Conservation (phyloP, 1,140 invertebrate genomes). For the Nylanderia fulva region DNA sequence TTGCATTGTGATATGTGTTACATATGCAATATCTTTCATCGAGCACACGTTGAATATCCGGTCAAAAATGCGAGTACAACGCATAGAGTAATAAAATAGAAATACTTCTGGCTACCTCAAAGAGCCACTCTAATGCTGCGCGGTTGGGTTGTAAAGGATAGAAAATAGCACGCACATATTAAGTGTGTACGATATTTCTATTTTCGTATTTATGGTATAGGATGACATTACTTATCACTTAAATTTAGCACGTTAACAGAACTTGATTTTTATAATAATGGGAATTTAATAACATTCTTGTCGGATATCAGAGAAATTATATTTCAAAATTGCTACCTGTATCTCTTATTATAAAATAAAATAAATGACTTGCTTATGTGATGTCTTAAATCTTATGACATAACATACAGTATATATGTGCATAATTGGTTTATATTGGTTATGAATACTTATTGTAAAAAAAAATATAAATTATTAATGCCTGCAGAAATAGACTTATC, state of each 20-base stretch:
- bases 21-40: slow-evolving; percentile 1
- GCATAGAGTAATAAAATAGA: background rate
- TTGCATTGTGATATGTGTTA: background rate
- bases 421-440: slow-evolving; percentile 14
- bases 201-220: background rate
- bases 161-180: background rate
- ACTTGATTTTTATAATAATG: background rate
- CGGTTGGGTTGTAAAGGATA: background rate
- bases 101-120: background rate
- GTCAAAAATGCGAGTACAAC: background rate
- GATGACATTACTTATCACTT: background rate
- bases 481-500: background rate
- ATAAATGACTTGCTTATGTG: background rate
- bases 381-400: slow-evolving; percentile 1
- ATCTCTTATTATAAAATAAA: background rate
- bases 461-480: slow-evolving; percentile 8
- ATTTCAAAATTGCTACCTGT: background rate
- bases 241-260: background rate
- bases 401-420: background rate
- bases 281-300: background rate
- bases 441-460: background rate
- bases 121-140: background rate
- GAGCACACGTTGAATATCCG: background rate
- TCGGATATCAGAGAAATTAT: background rate
- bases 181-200: background rate